Base-by-base conservation (phyloP, 2,888 invertebrate species). In the Drosophila subsilvestris region DNA sequence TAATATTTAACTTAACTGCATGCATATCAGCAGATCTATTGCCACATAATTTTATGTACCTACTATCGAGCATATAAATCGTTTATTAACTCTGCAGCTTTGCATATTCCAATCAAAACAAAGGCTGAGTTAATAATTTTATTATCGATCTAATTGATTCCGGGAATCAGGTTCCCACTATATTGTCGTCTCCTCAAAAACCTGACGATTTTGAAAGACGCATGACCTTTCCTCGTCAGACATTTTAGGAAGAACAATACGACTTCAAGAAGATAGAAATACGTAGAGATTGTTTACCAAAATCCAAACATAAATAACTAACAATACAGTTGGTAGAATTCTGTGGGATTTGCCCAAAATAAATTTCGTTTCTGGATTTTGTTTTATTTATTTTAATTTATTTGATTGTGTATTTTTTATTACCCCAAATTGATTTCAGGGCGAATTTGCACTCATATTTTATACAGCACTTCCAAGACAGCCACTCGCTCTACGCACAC, bases 321-420 rank as follows among this genome's bases (percentile, higher is more conserved):
- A 68, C n/a, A 37, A 14, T 37, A 51, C 56, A 57, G 65, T 25
- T 14, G 60, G 42, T 55, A 25, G 49, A 63, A 74, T 78, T 78
- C 67, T 70, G 42, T 9, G 76, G 78, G 69, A 72, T 68, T 82
- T 76, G 63, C 78, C 85, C 59, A 74, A 51, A 48, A 58, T 74
- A 71, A 67, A 75, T 70, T 56, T 51, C 12, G 48, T 47, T 42
- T 54, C 22, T 17, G 37, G 37, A 53, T 32, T 37, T 53, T 42
- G 32, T 47, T 43, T 27, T 62, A 6, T 25, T 25, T 25, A 25
- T 20, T 14, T 56, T 51, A 69, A 70, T 56, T 70, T 69, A 69
- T 70, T 70, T 62, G 51, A 48, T 51, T 61, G 49, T 56, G 56
- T 17, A 14, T 57, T 32, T 69, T 61, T 68, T 49, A 54, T 57